Conservation (phyloP, 2,113 vertebrate species). For the Plecturocebus donacophilus region DNA sequence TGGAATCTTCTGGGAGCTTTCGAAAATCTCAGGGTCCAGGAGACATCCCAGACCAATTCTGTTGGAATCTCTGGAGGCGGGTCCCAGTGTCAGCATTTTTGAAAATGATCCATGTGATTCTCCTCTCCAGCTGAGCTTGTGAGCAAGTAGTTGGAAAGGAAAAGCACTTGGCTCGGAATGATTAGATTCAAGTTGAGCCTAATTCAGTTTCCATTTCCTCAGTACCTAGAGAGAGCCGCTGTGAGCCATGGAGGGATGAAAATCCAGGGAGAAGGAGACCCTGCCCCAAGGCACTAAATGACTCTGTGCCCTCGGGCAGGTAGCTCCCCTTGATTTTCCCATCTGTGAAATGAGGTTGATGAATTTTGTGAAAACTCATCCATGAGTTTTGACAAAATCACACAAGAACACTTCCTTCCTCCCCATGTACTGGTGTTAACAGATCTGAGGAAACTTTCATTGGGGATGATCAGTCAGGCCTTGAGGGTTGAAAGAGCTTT, state of each 20-base stretch:
- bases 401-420: background rate
- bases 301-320: background rate
- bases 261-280: background rate
- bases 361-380: too few species aligned
- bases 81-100: background rate
- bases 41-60: background rate
- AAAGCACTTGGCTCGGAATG: background rate
- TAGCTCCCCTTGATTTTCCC: background rate
- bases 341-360: background rate
- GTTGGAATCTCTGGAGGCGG: background rate
- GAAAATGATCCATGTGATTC: background rate
- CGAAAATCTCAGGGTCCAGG: background rate
- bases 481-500: background rate
- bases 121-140: background rate
- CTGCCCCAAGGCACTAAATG: accelerated
- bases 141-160: background rate
- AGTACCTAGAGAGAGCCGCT: background rate
- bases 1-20: background rate
- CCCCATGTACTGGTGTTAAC: background rate
- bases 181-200: background rate
- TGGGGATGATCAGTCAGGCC: background rate
- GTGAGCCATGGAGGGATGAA: background rate
- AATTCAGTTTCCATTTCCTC: background rate
- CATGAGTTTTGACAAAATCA: background rate
- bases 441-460: constrained; percentile 37